Evolutionary conservation across 1,140 invertebrate genomes (phyloP).

Genomic region (Agrilus planipennis): DNA sequence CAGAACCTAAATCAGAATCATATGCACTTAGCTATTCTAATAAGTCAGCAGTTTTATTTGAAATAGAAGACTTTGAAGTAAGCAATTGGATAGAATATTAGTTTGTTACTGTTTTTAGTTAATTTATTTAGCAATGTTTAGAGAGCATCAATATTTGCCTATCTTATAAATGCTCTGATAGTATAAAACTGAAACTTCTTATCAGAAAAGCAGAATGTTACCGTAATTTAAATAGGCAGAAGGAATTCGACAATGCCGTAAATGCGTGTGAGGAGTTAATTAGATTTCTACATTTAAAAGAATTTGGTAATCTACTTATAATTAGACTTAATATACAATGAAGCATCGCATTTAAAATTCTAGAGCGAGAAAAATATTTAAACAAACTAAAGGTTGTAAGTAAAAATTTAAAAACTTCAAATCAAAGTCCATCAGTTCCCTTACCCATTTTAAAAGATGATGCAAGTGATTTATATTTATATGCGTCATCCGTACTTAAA

Average conservation of each 20-base stretch:
- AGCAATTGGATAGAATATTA: not conserved
- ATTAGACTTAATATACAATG: not conserved
- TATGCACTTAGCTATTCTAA: conserved; percentile 24
- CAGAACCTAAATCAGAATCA: conserved; percentile 17
- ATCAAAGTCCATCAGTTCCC: conserved; percentile 11
- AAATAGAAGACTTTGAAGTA: conserved; percentile 23
- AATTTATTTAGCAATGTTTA: conserved; percentile 21
- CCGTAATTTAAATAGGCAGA: conserved; percentile 16
- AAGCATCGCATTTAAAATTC: not conserved
- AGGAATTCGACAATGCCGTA: conserved; percentile 19
- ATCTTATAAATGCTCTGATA: conserved; percentile 18
- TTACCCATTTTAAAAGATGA: conserved; percentile 20
- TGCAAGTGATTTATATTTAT: conserved; percentile 23
- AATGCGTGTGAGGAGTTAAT: too few relatives aligned
- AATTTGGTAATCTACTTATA: not conserved
- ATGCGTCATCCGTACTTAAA: conserved; percentile 24
- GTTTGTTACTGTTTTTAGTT: not conserved
- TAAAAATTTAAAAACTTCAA: not conserved
- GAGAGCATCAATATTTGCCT: conserved; percentile 26
- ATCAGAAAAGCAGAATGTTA: conserved; percentile 24
- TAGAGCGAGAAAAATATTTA: conserved; percentile 16
- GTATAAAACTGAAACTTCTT: conserved; percentile 23
- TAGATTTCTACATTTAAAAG: too few relatives aligned
- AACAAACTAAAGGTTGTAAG: conserved; percentile 10
- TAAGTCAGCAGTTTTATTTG: conserved; percentile 25